These are phyloP conservation scores for Neotoma lepida DNA, from an alignment of 2,113 vertebrate species.

Conservation along the genomic window DNA sequence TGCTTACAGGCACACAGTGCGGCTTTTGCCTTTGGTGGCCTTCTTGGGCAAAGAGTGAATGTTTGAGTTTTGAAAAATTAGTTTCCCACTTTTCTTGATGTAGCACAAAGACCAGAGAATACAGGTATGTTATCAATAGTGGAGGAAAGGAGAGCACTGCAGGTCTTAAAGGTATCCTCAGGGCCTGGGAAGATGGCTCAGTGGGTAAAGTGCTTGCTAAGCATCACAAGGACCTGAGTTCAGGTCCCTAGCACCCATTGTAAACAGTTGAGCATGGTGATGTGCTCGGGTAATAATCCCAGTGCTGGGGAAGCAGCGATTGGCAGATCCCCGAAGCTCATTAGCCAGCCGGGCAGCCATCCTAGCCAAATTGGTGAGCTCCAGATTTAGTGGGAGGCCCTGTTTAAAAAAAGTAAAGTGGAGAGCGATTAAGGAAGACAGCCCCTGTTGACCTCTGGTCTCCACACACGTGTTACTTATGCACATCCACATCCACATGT, in stretches of 20 bases:
- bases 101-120: background rate
- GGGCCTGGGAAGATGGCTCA: background rate
- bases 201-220: background rate
- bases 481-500: too few species aligned
- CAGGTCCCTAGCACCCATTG: background rate
- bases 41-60: background rate
- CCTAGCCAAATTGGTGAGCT: background rate
- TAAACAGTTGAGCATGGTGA: too few species aligned
- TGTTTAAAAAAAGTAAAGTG: background rate
- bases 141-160: background rate
- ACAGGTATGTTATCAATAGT: background rate
- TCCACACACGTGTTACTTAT: background rate
- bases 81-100: background rate
- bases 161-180: fast-evolving
- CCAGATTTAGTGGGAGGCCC: background rate
- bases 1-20: fast-evolving
- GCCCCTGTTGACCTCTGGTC: too few species aligned
- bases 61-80: background rate
- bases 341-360: background rate
- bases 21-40: background rate
- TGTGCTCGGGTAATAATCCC: background rate
- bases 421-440: background rate
- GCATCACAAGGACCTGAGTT: background rate
- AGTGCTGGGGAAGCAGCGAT: too few species aligned
- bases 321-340: background rate